A percentile compares a stretch with the other conserved stretches of the same genome.
Evolutionary conservation across 2,888 invertebrate genomes (phyloP).

Genomic region (Micoletzkya japonica): DNA sequence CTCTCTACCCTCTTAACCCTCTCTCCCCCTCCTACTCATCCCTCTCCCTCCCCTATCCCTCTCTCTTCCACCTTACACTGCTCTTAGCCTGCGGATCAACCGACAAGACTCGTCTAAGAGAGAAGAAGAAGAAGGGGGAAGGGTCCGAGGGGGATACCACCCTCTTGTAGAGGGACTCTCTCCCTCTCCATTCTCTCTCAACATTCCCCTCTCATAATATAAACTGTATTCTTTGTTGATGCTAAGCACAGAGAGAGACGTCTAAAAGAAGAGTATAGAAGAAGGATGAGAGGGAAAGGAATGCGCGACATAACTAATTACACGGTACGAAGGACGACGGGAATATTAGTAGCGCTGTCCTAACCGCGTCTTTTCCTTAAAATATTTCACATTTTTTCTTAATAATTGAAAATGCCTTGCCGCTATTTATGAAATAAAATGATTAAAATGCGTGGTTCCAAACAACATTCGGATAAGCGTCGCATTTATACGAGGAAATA

Average conservation of each 20-base stretch:
- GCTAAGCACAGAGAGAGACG: background rate
- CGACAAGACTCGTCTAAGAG: background rate
- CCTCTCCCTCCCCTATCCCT: background rate
- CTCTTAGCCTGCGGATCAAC: no score
- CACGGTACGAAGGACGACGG: background rate
- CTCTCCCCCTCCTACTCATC: background rate
- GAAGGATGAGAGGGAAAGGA: background rate
- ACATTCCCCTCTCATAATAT: background rate
- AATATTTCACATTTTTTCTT: no score
- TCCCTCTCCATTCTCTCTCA: conserved; percentile 5
- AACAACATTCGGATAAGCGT: no score
- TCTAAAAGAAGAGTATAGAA: background rate
- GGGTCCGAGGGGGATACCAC: background rate
- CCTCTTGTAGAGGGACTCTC: conserved; percentile 9
- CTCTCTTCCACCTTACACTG: background rate
- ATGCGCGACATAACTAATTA: background rate
- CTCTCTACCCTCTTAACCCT: background rate
- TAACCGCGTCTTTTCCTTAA: no score
- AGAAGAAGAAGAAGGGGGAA: background rate
- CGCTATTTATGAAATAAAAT: no score
- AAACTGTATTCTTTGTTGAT: background rate
- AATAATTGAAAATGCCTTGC: no score
- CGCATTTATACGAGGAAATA: background rate
- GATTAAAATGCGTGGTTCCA: no score
- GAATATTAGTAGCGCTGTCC: no score